Base-by-base conservation (phyloP, 2,888 invertebrate species). In the Calliphora vomitoria region DNA sequence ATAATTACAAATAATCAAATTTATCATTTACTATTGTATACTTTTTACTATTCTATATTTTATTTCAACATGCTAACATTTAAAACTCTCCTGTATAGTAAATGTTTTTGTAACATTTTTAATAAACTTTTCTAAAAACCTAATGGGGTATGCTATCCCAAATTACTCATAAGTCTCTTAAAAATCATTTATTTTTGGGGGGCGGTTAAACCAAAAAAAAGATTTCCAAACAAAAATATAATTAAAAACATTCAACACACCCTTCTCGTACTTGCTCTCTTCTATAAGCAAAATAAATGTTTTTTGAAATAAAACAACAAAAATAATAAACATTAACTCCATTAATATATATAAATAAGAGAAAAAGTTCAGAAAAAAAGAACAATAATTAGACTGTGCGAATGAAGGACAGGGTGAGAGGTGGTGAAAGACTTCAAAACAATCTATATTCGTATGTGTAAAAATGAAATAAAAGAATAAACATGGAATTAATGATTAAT, bases 401-500 rank as follows among this genome's bases (percentile, higher is more conserved):
- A 15, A 6, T 58, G 13, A 13, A 41, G n/a, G 41, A 6, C n/a
- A 4, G 41, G 18, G 10, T 13, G 31, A 15, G 41, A 55, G 31
- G 74, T 55, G 35, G 35, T 15, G 5, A 20, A 74, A 13, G n/a
- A 53, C 11, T 68, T 82, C 10, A 18, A 62, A 69, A 53, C 35
- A 41, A 35, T 69, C 18, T 31, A 18, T 10, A 64, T 20, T 55
- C 55, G 53, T 68, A 58, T 83, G 44, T 71, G 83, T 41, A 69
- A 80, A 75, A 62, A 53, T 35, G 8, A 60, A 84, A 53, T 41
- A 74, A 60, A 79, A 60, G 35, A 47, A 80, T 58, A 71, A 80
- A 35, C 55, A 74, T 58, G 47, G 64, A 50, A 76, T 76, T 76
- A 81, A 87, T 84, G 80, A 87, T 87, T 87, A 87, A 87, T 87